A percentile compares a stretch with the other conserved stretches of the same genome.
phyloP scores from a whole-genome alignment of 2,797 vertebrate genomes.

The Crax fasciolata region DNA sequence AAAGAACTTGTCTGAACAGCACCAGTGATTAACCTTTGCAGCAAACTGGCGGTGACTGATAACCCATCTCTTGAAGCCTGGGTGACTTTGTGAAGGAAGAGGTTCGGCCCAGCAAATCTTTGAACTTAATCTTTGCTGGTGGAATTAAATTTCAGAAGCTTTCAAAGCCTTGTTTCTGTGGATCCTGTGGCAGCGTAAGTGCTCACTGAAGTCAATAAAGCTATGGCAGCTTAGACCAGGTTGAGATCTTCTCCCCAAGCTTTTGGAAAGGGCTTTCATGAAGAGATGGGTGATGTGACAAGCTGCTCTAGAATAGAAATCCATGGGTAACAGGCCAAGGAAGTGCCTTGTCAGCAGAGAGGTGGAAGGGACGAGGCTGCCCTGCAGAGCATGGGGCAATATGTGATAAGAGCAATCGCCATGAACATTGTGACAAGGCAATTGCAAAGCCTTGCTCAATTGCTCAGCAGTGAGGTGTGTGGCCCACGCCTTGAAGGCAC shows the following conservation, averaged over 20 bases:
- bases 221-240: background rate
- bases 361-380: background rate
- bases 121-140: background rate
- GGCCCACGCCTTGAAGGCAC: background rate
- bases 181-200: background rate
- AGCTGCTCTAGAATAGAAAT: background rate
- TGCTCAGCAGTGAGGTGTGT: background rate
- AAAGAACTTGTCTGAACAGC: background rate
- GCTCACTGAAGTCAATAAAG: background rate
- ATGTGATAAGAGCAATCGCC: background rate
- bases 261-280: background rate
- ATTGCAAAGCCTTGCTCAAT: background rate
- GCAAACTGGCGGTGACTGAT: background rate
- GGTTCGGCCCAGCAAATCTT: background rate
- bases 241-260: background rate
- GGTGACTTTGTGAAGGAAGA: rapidly evolving
- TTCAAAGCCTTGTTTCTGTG: background rate
- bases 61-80: background rate
- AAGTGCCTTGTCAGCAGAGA: background rate
- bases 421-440: background rate
- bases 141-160: background rate
- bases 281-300: background rate
- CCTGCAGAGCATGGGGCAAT: rapidly evolving
- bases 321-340: background rate
- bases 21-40: background rate